Evolutionary conservation across 1,140 invertebrate genomes (phyloP).

Genomic region (Papilio polytes): DNA sequence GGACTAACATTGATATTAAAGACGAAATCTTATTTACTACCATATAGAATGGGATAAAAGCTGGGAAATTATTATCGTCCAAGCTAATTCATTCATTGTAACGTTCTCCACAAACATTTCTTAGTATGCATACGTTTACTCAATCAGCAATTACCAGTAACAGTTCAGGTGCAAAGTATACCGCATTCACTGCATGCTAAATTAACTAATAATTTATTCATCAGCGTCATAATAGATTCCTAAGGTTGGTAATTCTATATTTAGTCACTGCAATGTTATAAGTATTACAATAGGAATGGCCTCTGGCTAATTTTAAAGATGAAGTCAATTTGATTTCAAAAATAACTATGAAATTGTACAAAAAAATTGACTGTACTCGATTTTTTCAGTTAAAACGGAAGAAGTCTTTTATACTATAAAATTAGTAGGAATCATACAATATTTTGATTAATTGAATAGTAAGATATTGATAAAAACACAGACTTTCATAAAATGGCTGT

Average conservation of each 20-base stretch:
- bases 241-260: not conserved
- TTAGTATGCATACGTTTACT: not conserved
- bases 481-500: not conserved
- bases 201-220: slow-evolving; percentile 6
- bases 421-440: not conserved
- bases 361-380: too few relatives aligned
- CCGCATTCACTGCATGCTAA: not conserved
- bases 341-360: too few relatives aligned
- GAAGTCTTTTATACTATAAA: too few relatives aligned
- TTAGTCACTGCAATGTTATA: not conserved
- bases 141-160: not conserved
- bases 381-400: too few relatives aligned
- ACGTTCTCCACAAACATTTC: not conserved
- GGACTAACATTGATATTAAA: too few relatives aligned
- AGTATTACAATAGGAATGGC: not conserved
- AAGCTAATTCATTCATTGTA: not conserved
- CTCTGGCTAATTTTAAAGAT: not conserved
- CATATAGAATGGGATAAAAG: not conserved
- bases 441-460: not conserved
- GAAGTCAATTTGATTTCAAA: not conserved
- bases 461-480: not conserved
- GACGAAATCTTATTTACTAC: not conserved
- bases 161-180: not conserved
- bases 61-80: not conserved
- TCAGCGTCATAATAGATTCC: not conserved